Percentiles rank a stretch among this genome's conserved stretches.
Conservation (phyloP, 2,113 vertebrate species). For the human region GRCh38 chr13:110895501-110896000, state of each 20-base stretch:
- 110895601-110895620: not conserved
- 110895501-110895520: no score
- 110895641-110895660: not conserved
- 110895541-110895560: no score
- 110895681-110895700: not conserved
- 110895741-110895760: not conserved
- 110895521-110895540: no score
- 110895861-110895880: not conserved
- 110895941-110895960: not conserved
- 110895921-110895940: no score
- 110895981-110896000: not conserved
- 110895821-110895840: not conserved
- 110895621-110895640: not conserved
- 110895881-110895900: not conserved
- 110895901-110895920: no score
- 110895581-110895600: no score
- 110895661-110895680: not conserved
- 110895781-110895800: not conserved
- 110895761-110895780: not conserved
- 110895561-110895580: no score
- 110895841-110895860: rapidly evolving
- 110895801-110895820: not conserved
- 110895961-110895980: rapidly evolving
- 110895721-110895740: not conserved
- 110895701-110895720: not conserved